phyloP scores from a whole-genome alignment of 2,113 vertebrate genomes.

The Raja brachyura region DNA sequence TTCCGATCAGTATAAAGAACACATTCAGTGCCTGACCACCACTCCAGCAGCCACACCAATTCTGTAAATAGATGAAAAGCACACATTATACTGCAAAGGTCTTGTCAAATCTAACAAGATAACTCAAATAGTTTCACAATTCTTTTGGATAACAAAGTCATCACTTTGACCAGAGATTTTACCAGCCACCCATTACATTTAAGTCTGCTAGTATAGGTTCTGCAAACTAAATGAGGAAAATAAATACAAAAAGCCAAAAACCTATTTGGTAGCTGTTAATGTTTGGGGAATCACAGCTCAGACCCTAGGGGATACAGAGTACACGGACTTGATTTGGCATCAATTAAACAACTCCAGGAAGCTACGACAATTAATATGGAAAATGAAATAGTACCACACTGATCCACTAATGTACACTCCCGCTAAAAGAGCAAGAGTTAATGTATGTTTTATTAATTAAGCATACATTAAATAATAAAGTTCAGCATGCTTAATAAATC shows the following conservation, averaged over 20 bases:
- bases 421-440: not conserved
- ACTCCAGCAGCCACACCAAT: slow-evolving; percentile 86
- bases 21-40: slow-evolving; percentile 91
- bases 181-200: not conserved
- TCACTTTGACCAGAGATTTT: not conserved
- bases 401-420: no score
- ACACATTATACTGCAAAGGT: slow-evolving; percentile 7
- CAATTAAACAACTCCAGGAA: not conserved
- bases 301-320: not conserved
- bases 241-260: not conserved
- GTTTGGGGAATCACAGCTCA: no score
- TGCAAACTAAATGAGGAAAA: not conserved
- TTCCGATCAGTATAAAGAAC: slow-evolving; percentile 78
- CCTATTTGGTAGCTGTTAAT: not conserved
- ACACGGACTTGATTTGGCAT: not conserved
- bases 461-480: not conserved
- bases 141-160: not conserved
- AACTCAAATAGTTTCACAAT: not conserved
- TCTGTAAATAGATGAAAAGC: slow-evolving; percentile 63
- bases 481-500: not conserved
- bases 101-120: not conserved
- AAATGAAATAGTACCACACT: not conserved
- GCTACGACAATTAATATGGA: not conserved
- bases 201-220: no score
- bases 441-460: not conserved